Conservation (phyloP, 2,797 vertebrate species). For the Sternotherus odoratus region DNA sequence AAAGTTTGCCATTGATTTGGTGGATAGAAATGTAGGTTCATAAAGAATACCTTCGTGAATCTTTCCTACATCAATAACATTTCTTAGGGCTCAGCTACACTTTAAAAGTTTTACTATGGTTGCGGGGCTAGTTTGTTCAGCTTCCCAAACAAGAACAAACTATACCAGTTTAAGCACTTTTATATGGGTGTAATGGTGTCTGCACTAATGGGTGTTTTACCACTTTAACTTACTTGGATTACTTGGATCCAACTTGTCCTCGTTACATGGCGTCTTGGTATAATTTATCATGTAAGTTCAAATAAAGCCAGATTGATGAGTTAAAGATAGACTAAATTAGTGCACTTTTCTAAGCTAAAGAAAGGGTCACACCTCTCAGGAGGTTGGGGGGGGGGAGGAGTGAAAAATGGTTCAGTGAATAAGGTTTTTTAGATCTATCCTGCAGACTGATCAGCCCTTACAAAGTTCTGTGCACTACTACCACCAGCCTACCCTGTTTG, state of each 20-base stretch:
- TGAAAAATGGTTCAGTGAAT: neutral
- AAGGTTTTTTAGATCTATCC: neutral
- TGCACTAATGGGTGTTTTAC: neutral
- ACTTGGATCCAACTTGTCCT: too few species aligned
- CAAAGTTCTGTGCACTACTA: neutral
- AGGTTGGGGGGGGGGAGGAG: neutral
- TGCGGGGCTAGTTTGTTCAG: neutral
- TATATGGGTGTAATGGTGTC: neutral
- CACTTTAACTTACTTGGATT: fast-evolving
- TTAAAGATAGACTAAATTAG: neutral
- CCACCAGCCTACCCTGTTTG: neutral
- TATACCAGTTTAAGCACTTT: neutral
- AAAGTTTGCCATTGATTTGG: neutral
- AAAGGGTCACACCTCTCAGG: neutral
- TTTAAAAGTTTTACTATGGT: neutral
- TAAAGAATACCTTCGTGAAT: neutral
- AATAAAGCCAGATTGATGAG: neutral
- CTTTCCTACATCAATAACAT: neutral
- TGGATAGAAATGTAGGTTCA: neutral
- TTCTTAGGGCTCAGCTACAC: neutral
- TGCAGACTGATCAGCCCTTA: neutral
- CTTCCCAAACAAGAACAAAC: neutral
- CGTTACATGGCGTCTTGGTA: too few species aligned
- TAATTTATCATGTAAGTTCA: neutral
- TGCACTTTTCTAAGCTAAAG: neutral